These are phyloP conservation scores for Rhinatrema bivittatum DNA, from an alignment of 2,797 vertebrate genomes.

Conservation along the genomic window DNA sequence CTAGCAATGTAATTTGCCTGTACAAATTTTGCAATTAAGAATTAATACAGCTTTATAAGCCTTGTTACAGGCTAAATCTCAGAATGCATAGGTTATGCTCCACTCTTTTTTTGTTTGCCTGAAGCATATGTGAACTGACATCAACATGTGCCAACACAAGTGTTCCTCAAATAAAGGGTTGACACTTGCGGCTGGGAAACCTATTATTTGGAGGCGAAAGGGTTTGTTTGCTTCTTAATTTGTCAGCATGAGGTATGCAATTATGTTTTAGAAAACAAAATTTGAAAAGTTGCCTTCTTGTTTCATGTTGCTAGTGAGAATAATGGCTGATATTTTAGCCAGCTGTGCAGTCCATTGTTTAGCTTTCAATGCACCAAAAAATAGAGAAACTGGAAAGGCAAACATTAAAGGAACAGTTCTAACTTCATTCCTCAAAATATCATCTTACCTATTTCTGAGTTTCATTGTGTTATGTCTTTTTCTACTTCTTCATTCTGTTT, in stretches of 20 bases:
- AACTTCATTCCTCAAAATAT: too few relatives aligned
- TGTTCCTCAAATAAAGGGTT: conserved; percentile 26
- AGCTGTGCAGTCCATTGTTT: conserved; percentile 18
- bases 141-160: conserved; percentile 15
- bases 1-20: conserved; percentile 1
- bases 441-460: too few relatives aligned
- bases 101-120: conserved; percentile 3
- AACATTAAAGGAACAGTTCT: too few relatives aligned
- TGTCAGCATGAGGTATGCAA: conserved; percentile 27
- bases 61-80: not conserved
- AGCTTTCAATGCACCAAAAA: conserved; percentile 12
- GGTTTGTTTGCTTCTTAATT: conserved; percentile 39
- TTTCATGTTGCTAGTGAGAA: conserved; percentile 22
- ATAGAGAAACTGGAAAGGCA: conserved; percentile 5
- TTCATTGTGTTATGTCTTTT: too few relatives aligned
- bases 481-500: too few relatives aligned
- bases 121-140: conserved; percentile 15
- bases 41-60: conserved; percentile 2
- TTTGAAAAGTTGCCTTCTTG: conserved; percentile 23
- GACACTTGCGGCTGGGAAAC: conserved; percentile 23
- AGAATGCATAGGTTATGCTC: not conserved
- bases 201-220: conserved; percentile 28
- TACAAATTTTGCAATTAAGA: conserved; percentile 2
- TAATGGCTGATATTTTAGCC: conserved; percentile 10
- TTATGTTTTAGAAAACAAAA: conserved; percentile 30